A percentile compares a stretch with the other conserved stretches of the same genome.
These are phyloP conservation scores for Lepetodrilus schrolli DNA, from an alignment of 2,888 invertebrate genomes.

Conservation along the genomic window DNA sequence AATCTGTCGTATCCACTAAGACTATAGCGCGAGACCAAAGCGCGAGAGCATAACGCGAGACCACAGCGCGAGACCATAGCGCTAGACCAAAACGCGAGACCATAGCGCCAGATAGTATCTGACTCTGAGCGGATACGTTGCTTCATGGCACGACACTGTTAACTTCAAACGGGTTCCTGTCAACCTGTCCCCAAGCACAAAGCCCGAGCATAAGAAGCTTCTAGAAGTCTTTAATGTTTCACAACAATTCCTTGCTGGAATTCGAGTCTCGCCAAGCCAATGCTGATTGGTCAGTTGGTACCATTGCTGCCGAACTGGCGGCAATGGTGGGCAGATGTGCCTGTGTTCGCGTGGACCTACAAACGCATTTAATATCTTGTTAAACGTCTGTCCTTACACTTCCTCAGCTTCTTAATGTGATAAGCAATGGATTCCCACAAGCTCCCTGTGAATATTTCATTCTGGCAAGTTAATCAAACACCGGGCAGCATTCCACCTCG, in stretches of 20 bases:
- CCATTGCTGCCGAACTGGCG: neutral
- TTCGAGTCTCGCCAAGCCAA: neutral
- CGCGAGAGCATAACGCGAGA: no score
- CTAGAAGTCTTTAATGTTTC: neutral
- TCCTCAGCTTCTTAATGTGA: neutral
- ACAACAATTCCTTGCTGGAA: neutral
- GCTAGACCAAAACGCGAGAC: no score
- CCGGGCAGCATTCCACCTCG: neutral
- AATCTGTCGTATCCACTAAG: no score
- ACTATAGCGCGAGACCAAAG: no score
- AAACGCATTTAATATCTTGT: neutral
- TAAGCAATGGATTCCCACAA: neutral
- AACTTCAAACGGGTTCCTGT: no score
- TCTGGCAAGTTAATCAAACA: slow-evolving; percentile 15
- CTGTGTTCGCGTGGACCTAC: neutral
- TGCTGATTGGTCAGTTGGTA: slow-evolving; percentile 7
- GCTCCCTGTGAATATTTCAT: slow-evolving; percentile 11
- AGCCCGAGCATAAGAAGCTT: no score
- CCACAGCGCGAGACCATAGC: no score
- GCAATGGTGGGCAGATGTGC: neutral
- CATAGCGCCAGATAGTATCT: no score
- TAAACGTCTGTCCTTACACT: slow-evolving; percentile 9
- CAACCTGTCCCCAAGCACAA: no score
- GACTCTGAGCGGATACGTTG: no score
- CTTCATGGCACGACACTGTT: no score